These are phyloP conservation scores for Arnoldichthys spilopterus DNA, from an alignment of 2,797 vertebrate genomes.

Conservation along the genomic window DNA sequence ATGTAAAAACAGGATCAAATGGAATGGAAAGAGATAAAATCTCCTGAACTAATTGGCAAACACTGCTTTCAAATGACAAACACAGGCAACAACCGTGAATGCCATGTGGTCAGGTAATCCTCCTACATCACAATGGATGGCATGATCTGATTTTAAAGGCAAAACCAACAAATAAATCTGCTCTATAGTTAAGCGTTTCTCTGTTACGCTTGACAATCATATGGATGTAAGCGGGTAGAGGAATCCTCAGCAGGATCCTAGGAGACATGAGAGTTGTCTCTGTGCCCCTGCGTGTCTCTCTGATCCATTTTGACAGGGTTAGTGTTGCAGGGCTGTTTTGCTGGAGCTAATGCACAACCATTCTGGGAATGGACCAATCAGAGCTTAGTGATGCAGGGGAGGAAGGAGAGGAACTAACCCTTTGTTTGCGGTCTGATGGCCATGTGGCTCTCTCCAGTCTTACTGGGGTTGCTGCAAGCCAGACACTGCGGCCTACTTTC, in stretches of 20 bases:
- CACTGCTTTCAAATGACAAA: background rate
- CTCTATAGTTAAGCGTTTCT: background rate
- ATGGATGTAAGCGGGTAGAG: slow-evolving; percentile 6
- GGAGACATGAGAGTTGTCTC: slow-evolving; percentile 12
- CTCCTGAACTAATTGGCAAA: background rate
- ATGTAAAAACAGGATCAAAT: background rate
- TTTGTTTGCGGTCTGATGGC: slow-evolving; percentile 72
- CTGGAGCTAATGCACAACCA: slow-evolving; percentile 70
- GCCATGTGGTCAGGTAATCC: background rate
- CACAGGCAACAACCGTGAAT: background rate
- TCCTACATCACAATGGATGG: background rate
- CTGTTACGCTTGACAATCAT: background rate
- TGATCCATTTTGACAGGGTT: slow-evolving; percentile 76
- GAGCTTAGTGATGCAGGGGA: slow-evolving; percentile 62
- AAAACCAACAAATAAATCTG: background rate
- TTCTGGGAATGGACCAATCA: slow-evolving; percentile 71
- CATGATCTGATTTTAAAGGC: background rate
- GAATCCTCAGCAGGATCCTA: slow-evolving; percentile 14
- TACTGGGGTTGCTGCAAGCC: slow-evolving; percentile 63
- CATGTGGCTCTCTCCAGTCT: slow-evolving; percentile 70
- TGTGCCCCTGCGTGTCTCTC: slow-evolving; percentile 27
- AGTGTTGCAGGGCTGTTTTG: slow-evolving; percentile 69
- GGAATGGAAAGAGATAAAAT: background rate
- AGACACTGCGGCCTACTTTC: slow-evolving; percentile 74
- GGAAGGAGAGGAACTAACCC: slow-evolving; percentile 63